Base-by-base conservation (phyloP, 2,113 vertebrate species). In the Prinia subflava region DNA sequence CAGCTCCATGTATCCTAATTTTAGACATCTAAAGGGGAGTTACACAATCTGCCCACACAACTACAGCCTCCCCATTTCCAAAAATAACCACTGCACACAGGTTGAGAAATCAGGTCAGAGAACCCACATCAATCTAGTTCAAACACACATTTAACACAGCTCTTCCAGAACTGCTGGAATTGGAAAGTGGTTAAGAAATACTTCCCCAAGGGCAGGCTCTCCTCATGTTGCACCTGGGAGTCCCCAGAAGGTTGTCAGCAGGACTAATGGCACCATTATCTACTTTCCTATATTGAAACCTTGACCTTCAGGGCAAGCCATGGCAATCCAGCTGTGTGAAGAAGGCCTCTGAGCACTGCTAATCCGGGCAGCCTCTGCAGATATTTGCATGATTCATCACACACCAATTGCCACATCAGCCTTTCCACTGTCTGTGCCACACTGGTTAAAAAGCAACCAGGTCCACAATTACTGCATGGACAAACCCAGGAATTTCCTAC, bases 371-470 rank as follows among this genome's bases (percentile, higher is more conserved):
- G 37, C 15, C 73, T 65, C 55, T 30, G 69, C 44, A 89, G 60
- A 47, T 21, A 13, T 4, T 28, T 13, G 27, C 9, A n/a, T 25
- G 37, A 67, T 17, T 39, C 31, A 85, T 28, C 83, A 22, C 81
- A 56, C 23, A 15, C 10, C 14, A 24, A 37, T 1, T 74, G 64
- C 52, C 77, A 24, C 39, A 84, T 47, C 83, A 77, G 63, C 63
- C 60, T 42, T 68, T 24, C 11, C 39, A 28, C n/a, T 23, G 10
- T 4, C 28, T 9, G 0, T 5, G 71, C 49, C 33, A 7, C 0
- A 5, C 31, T 2, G 7, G 31, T 76, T 59, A 83, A 76, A 90
- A 76, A 44, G 35, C 41, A 83, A 82, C 77, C 7, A 52, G 6
- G 31, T 4, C 46, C 30, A 55, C 13, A 35, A 52, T 12, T 28